Percentiles rank a stretch among this genome's conserved stretches.
phyloP scores from a whole-genome alignment of 2,888 invertebrate species.

The Callimorpha dominula region DNA sequence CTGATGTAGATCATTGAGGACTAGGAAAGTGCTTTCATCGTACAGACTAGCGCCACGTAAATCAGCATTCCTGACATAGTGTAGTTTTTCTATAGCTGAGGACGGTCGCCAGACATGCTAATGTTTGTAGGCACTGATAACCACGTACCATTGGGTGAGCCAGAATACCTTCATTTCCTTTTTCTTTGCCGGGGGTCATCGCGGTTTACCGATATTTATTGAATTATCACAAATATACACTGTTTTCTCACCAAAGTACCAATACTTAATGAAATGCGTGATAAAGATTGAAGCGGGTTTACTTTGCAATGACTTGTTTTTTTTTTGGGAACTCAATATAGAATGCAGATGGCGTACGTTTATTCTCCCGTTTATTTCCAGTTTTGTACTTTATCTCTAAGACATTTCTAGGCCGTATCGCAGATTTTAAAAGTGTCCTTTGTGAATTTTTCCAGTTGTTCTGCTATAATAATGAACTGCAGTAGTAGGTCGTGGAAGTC shows the following conservation, averaged over 20 bases:
- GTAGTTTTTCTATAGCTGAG: neutral
- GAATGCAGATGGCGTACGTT: neutral
- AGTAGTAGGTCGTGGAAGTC: conserved; percentile 56
- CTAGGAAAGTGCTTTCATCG: neutral
- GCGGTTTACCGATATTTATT: no score
- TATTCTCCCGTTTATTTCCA: conserved; percentile 17
- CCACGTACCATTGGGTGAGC: neutral
- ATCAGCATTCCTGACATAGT: no score
- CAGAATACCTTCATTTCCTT: neutral
- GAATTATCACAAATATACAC: no score
- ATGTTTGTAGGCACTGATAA: neutral
- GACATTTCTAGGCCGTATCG: conserved; percentile 29
- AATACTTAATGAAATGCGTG: neutral
- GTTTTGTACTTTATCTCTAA: conserved; percentile 9
- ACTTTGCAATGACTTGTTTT: neutral
- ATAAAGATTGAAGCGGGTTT: neutral
- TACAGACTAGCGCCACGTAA: neutral
- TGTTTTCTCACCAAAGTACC: neutral
- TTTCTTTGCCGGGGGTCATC: neutral
- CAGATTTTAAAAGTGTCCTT: conserved; percentile 68
- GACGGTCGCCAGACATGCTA: no score
- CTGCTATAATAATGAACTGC: conserved; percentile 70
- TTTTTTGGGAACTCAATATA: neutral
- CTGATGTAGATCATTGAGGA: neutral
- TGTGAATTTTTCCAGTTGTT: conserved; percentile 57